Evolutionary conservation across 2,888 invertebrate species (phyloP).

Genomic region (Digitonthophagus gazella): DNA sequence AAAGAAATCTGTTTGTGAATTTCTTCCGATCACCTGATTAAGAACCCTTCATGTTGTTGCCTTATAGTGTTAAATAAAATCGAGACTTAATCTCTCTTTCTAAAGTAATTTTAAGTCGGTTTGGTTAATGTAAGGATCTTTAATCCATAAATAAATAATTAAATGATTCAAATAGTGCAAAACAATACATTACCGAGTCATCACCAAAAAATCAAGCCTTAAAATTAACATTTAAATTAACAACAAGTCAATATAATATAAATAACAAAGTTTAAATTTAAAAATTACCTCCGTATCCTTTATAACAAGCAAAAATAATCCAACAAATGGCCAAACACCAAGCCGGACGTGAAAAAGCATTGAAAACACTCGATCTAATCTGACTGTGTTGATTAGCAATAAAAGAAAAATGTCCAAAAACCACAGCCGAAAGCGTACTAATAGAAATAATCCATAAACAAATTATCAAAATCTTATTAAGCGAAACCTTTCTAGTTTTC

Average conservation of each 20-base stretch:
- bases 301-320: slow-evolving; percentile 30
- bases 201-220: too few species aligned
- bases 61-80: too few species aligned
- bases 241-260: neutral
- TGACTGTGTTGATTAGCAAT: slow-evolving; percentile 19
- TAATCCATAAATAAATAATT: too few species aligned
- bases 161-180: too few species aligned
- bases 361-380: slow-evolving; percentile 21
- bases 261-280: neutral
- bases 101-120: too few species aligned
- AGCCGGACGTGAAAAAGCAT: slow-evolving; percentile 24
- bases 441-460: slow-evolving; percentile 22
- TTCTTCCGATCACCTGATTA: too few species aligned
- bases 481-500: slow-evolving; percentile 9
- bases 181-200: too few species aligned
- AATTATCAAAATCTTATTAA: slow-evolving; percentile 15
- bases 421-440: slow-evolving; percentile 4
- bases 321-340: slow-evolving; percentile 30
- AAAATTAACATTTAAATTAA: too few species aligned
- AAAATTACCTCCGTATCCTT: slow-evolving; percentile 30
- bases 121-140: too few species aligned
- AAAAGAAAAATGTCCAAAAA: slow-evolving; percentile 24
- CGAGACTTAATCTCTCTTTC: too few species aligned
- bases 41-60: too few species aligned
- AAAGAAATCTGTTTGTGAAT: too few species aligned